These are phyloP conservation scores for Drosophila birchii DNA, from an alignment of 2,888 invertebrate species.

Conservation along the genomic window DNA sequence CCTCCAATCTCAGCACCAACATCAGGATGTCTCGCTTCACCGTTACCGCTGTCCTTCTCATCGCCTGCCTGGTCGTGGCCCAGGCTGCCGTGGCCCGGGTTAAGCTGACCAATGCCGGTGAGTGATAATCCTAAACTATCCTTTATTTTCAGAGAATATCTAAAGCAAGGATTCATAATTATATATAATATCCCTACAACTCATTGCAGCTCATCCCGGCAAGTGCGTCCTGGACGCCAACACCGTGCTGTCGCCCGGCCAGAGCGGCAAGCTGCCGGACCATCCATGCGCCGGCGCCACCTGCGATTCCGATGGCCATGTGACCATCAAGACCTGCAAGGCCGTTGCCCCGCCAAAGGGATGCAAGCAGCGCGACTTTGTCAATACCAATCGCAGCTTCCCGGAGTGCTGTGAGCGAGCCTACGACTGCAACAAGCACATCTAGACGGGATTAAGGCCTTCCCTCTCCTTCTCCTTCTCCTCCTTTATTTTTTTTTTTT, in stretches of 20 bases:
- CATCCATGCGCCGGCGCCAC: slow-evolving; percentile 75
- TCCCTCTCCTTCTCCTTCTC: neutral
- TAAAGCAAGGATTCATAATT: neutral
- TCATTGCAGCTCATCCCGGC: slow-evolving; percentile 71
- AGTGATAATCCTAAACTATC: slow-evolving; percentile 47
- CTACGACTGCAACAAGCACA: slow-evolving; percentile 71
- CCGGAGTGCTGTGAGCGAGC: slow-evolving; percentile 79
- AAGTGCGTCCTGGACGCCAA: slow-evolving; percentile 72
- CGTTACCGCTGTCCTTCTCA: slow-evolving; percentile 42
- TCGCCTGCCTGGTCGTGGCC: slow-evolving; percentile 36
- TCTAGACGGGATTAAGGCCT: slow-evolving; percentile 49
- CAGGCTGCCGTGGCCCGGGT: slow-evolving; percentile 71
- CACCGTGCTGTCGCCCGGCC: slow-evolving; percentile 75
- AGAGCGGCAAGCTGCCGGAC: slow-evolving; percentile 76
- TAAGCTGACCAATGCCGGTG: slow-evolving; percentile 68
- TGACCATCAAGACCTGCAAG: slow-evolving; percentile 70
- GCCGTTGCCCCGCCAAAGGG: slow-evolving; percentile 79
- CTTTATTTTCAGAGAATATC: neutral
- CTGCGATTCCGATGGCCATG: slow-evolving; percentile 67
- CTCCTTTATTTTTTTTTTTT: slow-evolving; percentile 25
- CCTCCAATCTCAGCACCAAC: neutral
- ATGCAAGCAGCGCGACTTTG: slow-evolving; percentile 80
- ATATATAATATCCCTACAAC: neutral
- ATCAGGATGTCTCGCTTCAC: slow-evolving; percentile 54
- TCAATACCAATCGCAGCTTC: slow-evolving; percentile 72